Percentiles rank a stretch among this genome's conserved stretches.
These are phyloP conservation scores for Gopherus flavomarginatus DNA, from an alignment of 2,113 vertebrate genomes.

Conservation along the genomic window DNA sequence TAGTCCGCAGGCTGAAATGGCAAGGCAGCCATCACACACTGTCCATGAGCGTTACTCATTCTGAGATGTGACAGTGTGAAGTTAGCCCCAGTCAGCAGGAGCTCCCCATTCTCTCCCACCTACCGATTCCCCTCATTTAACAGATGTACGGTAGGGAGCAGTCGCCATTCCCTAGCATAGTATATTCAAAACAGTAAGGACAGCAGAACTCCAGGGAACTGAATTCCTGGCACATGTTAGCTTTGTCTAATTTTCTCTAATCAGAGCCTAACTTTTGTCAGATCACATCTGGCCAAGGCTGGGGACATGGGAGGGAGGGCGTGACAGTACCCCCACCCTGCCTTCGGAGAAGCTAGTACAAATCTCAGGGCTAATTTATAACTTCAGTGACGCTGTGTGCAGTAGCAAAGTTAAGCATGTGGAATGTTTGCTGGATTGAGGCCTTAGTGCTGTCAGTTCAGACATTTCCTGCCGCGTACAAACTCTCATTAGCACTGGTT, in stretches of 20 bases:
- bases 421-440: too few relatives aligned
- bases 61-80: background rate
- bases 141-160: background rate
- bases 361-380: background rate
- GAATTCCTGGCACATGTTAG: background rate
- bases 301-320: background rate
- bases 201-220: background rate
- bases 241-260: background rate
- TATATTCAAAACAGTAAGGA: background rate
- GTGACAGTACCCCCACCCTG: background rate
- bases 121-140: background rate
- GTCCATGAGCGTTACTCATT: background rate
- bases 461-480: too few relatives aligned
- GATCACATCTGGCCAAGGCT: background rate
- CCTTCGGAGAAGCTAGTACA: background rate
- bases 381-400: background rate
- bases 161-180: background rate
- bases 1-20: background rate
- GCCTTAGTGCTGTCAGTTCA: too few relatives aligned
- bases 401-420: background rate
- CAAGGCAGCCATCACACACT: background rate
- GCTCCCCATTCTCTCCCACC: background rate
- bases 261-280: background rate
- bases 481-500: too few relatives aligned
- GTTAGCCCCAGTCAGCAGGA: background rate